Conservation (phyloP, 2,113 vertebrate species). For the Microcebus lehilahytsara region DNA sequence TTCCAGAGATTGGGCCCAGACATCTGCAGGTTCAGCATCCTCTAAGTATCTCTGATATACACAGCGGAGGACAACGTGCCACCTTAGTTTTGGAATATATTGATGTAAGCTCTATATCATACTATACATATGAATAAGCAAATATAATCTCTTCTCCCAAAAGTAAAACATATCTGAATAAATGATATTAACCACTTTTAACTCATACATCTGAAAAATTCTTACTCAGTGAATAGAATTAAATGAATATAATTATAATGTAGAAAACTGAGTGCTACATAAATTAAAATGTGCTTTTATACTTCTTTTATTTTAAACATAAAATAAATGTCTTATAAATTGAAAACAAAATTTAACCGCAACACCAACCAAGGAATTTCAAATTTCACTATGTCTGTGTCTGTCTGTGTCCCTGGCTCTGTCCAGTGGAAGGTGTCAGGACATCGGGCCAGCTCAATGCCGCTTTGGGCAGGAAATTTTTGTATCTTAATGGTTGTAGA, state of each 20-base stretch:
- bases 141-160: not conserved
- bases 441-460: not conserved
- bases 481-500: not conserved
- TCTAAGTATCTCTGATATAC: not conserved
- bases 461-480: not conserved
- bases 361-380: not conserved
- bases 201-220: not conserved
- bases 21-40: not conserved
- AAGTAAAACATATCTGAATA: not conserved
- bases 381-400: not conserved
- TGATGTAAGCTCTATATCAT: not conserved
- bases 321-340: not conserved
- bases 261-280: not conserved
- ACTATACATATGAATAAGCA: not conserved
- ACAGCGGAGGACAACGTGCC: not conserved
- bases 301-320: not conserved
- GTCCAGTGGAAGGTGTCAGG: not conserved
- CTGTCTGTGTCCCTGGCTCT: not conserved
- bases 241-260: not conserved
- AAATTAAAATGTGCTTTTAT: not conserved
- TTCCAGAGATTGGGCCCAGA: not conserved
- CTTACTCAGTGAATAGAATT: not conserved
- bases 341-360: not conserved
- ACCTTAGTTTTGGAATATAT: too few relatives aligned
- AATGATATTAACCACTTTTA: not conserved